Percentiles rank a stretch among this genome's conserved stretches.
Conservation (phyloP, 2,113 vertebrate genomes). For the Eudyptes chrysolophus region DNA sequence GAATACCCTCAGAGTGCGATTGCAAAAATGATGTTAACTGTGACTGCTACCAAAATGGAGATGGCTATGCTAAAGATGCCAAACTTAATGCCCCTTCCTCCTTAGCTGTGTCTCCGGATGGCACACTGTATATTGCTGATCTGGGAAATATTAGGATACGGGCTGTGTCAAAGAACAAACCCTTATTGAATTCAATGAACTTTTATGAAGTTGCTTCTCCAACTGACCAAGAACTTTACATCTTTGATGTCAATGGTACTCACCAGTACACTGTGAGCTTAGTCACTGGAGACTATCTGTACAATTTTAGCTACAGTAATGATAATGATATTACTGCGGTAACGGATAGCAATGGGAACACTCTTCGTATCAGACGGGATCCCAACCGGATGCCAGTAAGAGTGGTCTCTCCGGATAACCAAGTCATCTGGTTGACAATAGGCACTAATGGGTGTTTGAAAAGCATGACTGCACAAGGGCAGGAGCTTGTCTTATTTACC, state of each 20-base stretch:
- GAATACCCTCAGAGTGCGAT: conserved; percentile 91
- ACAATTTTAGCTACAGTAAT: conserved; percentile 95
- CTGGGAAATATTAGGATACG: conserved; percentile 96
- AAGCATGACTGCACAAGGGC: conserved; percentile 91
- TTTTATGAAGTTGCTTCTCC: conserved; percentile 94
- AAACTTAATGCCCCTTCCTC: conserved; percentile 93
- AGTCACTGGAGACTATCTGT: conserved; percentile 91
- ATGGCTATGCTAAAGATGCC: conserved; percentile 97
- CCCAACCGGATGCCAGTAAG: conserved; percentile 92
- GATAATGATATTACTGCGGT: conserved; percentile 92
- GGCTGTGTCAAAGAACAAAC: conserved; percentile 87
- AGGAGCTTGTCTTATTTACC: conserved; percentile 91
- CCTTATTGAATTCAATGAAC: conserved; percentile 79
- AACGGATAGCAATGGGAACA: conserved; percentile 93
- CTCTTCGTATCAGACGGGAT: conserved; percentile 89
- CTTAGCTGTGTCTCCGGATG: conserved; percentile 90
- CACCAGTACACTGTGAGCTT: conserved; percentile 95
- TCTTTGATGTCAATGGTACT: conserved; percentile 94
- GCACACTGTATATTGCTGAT: conserved; percentile 92
- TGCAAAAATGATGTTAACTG: conserved; percentile 98
- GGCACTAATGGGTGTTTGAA: conserved; percentile 93
- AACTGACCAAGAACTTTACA: conserved; percentile 93
- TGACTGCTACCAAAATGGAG: conserved; percentile 94
- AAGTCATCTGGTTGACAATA: conserved; percentile 95
- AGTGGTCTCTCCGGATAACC: conserved; percentile 94